Conservation (phyloP, 1,140 invertebrate genomes). For the Cyclina sinensis region DNA sequence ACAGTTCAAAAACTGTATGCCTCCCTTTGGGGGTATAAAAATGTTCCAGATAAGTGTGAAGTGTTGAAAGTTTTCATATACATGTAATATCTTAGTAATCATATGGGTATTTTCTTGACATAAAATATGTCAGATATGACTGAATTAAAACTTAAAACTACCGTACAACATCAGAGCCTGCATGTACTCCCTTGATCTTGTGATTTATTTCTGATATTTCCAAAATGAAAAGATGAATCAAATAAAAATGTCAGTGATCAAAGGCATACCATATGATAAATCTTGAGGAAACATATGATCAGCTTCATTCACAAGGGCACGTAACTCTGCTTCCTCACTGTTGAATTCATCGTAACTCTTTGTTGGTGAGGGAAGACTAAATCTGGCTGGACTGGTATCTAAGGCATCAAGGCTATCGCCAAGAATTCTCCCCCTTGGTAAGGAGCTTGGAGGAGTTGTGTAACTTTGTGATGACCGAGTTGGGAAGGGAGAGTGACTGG, state of each 20-base stretch:
- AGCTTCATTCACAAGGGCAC: constrained; percentile 53
- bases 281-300: constrained; percentile 50
- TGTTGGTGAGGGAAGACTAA: constrained; percentile 55
- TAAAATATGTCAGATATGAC: no score
- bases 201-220: no score
- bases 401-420: constrained; percentile 49
- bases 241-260: not conserved
- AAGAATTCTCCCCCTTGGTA: constrained; percentile 45
- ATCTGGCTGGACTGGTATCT: constrained; percentile 44
- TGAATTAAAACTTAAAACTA: no score
- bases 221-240: no score
- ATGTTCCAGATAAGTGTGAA: no score
- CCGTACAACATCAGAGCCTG: no score
- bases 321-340: constrained; percentile 56
- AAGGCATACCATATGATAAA: constrained; percentile 57
- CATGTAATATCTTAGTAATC: no score
- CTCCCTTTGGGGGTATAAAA: no score
- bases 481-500: not conserved
- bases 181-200: no score
- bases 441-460: constrained; percentile 1
- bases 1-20: no score
- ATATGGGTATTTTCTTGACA: no score
- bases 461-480: not conserved
- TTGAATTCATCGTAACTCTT: constrained; percentile 59
- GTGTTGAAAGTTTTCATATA: no score